These are phyloP conservation scores for Atta cephalotes DNA, from an alignment of 1,140 invertebrate genomes.

Conservation along the genomic window DNA sequence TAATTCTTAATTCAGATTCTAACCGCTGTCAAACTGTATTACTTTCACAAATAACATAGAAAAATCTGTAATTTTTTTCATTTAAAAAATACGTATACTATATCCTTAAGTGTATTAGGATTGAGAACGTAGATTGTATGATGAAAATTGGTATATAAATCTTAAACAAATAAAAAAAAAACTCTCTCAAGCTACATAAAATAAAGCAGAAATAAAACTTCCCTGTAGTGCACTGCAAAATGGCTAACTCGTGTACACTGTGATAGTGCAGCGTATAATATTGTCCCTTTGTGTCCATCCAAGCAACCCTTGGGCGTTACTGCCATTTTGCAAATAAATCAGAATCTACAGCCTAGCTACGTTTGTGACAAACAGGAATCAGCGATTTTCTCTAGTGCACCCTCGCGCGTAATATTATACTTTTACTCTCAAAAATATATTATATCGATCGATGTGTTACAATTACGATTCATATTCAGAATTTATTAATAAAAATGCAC, in stretches of 20 bases:
- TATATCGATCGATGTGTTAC: neutral
- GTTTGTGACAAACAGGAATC: conserved; percentile 5
- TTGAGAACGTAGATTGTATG: neutral
- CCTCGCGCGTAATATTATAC: neutral
- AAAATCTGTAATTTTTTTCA: too few relatives aligned
- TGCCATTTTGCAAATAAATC: conserved; percentile 38
- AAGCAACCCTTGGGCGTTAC: conserved; percentile 43
- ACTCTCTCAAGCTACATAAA: neutral
- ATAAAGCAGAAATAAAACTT: conserved; percentile 10
- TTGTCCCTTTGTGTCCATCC: conserved; percentile 36
- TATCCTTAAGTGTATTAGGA: neutral
- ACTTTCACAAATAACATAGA: too few relatives aligned
- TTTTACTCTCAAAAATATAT: neutral
- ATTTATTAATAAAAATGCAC: too few relatives aligned
- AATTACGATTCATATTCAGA: neutral
- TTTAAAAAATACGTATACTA: too few relatives aligned
- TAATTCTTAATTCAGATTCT: too few relatives aligned
- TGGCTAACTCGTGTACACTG: conserved; percentile 24
- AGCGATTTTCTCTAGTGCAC: neutral
- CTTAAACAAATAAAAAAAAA: conserved; percentile 19
- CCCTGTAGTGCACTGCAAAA: neutral
- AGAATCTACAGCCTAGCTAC: conserved; percentile 26
- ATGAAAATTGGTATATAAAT: conserved; percentile 11
- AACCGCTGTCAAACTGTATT: too few relatives aligned
- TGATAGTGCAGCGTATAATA: conserved; percentile 19